Evolutionary conservation across 2,888 invertebrate species (phyloP), one percentile per base, ranked within the genome.

Genomic region (Pasiphila rectangulata): DNA sequence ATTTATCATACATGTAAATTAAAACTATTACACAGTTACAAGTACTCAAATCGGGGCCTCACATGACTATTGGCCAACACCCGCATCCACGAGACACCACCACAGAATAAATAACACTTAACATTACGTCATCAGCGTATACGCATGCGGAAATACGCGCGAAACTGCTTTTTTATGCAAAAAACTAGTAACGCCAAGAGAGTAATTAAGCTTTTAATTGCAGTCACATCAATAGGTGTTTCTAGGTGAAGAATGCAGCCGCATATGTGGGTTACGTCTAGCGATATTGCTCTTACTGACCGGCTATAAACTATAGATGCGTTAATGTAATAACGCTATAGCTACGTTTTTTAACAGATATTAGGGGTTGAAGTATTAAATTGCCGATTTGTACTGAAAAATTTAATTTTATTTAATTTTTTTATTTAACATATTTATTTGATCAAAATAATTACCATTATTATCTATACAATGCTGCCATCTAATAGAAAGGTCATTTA

Each of bases 101-200:
- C 43, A 24, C 40, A 44, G 44, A 36, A 21, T 44, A 40, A 19
- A 35, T 25, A 35, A 5, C 4, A 43, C 16, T 24, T 4, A 19
- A 29, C 23, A 20, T 50, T 50, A 41, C 50, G 45, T 45, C 42
- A 48, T 30, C 27, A 12, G 25, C 46, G 36, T 44, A 30, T 60
- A 53, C 50, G 63, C 67, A 66, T 61, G 61, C 72, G 76, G 77
- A 76, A 77, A 67, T 56, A 58, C 56, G 59, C 61, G 63, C 59
- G 49, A 67, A 61, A 57, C 52, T 50, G 55, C 54, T 46, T 63
- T 59, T 61, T 53, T 54, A 54, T 59, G 59, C 55, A 52, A 54
- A 56, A 54, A 56, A 48, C 56, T 55, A 52, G 53, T 37, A 39
- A 55, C 54, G 30, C 61, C 49, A 53, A 54, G 53, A 52, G 25